A percentile compares a stretch with the other conserved stretches of the same genome.
These are phyloP conservation scores for Seladonia tumulorum DNA, from an alignment of 2,888 invertebrate species.

Conservation along the genomic window DNA sequence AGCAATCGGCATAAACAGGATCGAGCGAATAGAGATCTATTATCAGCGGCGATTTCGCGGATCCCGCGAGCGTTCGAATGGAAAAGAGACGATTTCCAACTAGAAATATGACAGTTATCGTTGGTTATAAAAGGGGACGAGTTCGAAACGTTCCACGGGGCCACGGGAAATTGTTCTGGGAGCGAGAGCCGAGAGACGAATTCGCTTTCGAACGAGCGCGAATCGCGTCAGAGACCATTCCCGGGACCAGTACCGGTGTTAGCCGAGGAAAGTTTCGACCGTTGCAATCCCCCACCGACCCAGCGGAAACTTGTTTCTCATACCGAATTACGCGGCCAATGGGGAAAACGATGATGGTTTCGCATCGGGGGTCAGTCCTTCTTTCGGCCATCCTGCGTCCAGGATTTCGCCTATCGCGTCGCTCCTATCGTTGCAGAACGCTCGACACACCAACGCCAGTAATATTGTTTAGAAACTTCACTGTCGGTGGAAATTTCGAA, in stretches of 20 bases:
- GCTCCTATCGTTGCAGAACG: slow-evolving; percentile 7
- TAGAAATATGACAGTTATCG: slow-evolving; percentile 1
- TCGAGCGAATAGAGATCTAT: not conserved
- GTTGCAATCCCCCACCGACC: slow-evolving; percentile 38
- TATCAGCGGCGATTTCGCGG: not conserved
- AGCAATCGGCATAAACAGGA: not conserved
- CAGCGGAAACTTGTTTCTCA: slow-evolving; percentile 47
- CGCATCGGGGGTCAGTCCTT: slow-evolving; percentile 21
- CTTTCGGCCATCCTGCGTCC: slow-evolving; percentile 12
- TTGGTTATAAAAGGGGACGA: slow-evolving; percentile 4
- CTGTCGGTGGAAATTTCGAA: not conserved
- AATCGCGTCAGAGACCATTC: slow-evolving; percentile 15
- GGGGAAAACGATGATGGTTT: slow-evolving; percentile 21
- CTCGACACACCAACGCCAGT: not conserved
- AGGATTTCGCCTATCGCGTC: slow-evolving; percentile 13
- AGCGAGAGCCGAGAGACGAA: not conserved
- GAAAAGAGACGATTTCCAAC: not conserved
- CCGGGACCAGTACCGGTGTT: slow-evolving; percentile 23
- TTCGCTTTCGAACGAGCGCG: slow-evolving; percentile 18
- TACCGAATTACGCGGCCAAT: slow-evolving; percentile 55
- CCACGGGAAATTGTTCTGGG: slow-evolving; percentile 16
- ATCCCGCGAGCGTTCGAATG: not conserved
- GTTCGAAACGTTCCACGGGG: not conserved
- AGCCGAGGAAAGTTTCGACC: slow-evolving; percentile 47
- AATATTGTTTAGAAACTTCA: not conserved